Evolutionary conservation across 2,113 vertebrate species (phyloP).

Genomic region (Eublepharis macularius): DNA sequence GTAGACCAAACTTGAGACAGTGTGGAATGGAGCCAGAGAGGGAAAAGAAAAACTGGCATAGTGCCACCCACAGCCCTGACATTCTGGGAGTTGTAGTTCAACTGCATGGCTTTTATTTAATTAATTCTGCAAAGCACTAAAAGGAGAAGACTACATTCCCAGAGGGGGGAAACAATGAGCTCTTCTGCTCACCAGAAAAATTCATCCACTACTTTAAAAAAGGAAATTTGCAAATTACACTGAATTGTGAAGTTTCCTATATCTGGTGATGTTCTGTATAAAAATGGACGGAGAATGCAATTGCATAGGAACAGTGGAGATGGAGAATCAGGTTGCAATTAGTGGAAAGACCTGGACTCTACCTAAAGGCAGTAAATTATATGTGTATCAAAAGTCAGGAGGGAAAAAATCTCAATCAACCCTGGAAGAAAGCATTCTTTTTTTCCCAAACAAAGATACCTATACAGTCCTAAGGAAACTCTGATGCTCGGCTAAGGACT

Average conservation of each 20-base stretch:
- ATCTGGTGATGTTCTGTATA: background rate
- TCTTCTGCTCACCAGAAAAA: constrained; percentile 68
- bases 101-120: constrained; percentile 90
- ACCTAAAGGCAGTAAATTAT: background rate
- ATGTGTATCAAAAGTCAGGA: constrained; percentile 14
- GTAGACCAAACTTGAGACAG: constrained; percentile 85
- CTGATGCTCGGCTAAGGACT: fast-evolving
- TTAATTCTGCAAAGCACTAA: constrained; percentile 84
- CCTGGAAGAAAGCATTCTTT: constrained; percentile 30
- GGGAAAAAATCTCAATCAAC: background rate
- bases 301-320: fast-evolving
- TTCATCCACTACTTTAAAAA: constrained; percentile 32
- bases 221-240: constrained; percentile 46
- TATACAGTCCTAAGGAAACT: fast-evolving
- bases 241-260: constrained; percentile 53
- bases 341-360: constrained; percentile 23
- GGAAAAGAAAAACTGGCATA: constrained; percentile 40
- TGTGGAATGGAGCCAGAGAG: fast-evolving
- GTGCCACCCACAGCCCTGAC: constrained; percentile 69
- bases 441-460: constrained; percentile 23
- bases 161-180: constrained; percentile 60
- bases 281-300: background rate
- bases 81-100: constrained; percentile 84
- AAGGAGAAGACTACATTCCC: constrained; percentile 72
- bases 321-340: fast-evolving